Evolutionary conservation across 1,140 invertebrate species (phyloP), one percentile per base, ranked within the genome.

Genomic region (Lordiphosa stackelbergi): DNA sequence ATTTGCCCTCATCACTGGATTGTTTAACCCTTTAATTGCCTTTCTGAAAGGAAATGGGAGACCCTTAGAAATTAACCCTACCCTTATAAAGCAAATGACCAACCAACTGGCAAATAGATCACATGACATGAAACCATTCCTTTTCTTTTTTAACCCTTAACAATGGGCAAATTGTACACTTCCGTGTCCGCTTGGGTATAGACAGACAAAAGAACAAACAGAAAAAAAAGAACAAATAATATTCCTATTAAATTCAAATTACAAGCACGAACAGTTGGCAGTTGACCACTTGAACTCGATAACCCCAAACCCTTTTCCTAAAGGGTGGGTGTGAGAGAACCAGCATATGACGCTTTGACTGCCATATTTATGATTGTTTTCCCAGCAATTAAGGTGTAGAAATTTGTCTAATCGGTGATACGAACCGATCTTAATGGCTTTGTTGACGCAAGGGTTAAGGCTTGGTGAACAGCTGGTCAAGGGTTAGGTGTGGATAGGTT

Each of bases 231-330:
- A 73, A 73, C 70, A 74, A 69, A 74, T 70, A 74, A 69, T 70
- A 58, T 66, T 75, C 57, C 72, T 61, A 75, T 70, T 74, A 75
- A 75, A 75, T 75, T 74, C 72, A 69, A 74, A 75, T 75, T 74
- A 74, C 43, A 59, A 51, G 57, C 66, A 69, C 62, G 66, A 74
- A 74, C 71, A 74, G 66, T 66, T 74, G 42, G 31, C 37, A 11
- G 31, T 37, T 43, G 34, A 49, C 47, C 38, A 47, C 60, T 61
- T 49, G 28, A 31, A 31, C 28, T 31, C 28, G 7, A 31, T 31
- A 31, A 31, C 28, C 28, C 28, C 28, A 31, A 24, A 68, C 63
- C 54, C 59, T 43, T 53, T 49, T 40, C 16, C 34, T 16, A 12
- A 36, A 31, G 11, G 38, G 12, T 34, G 22, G 28, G 28, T 7